These are phyloP conservation scores for Thinocorus orbignyianus DNA, from an alignment of 2,113 vertebrate genomes.

Conservation along the genomic window DNA sequence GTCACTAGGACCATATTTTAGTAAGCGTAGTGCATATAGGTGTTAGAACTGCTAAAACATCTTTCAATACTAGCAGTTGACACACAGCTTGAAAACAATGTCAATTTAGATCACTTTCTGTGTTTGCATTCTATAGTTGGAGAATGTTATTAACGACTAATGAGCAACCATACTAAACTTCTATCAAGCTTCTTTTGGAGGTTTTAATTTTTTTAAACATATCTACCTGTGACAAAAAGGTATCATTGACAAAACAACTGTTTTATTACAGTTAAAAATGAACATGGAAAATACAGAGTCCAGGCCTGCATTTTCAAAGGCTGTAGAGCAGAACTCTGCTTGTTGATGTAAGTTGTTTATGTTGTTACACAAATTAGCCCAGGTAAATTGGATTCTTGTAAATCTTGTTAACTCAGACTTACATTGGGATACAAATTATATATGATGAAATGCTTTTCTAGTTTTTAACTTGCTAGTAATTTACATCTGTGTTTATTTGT, in stretches of 20 bases:
- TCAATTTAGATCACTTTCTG: neutral
- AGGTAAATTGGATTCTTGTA: slow-evolving; percentile 18
- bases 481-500: neutral
- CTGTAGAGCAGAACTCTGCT: neutral
- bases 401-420: neutral
- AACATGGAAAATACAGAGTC: neutral
- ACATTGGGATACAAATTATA: neutral
- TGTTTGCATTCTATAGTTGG: neutral
- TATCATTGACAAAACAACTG: neutral
- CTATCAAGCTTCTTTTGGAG: accelerated
- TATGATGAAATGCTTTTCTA: neutral
- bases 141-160: neutral
- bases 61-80: neutral
- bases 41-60: neutral
- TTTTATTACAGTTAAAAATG: neutral
- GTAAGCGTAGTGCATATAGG: neutral
- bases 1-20: neutral
- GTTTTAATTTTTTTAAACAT: neutral
- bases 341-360: neutral
- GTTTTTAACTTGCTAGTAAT: neutral
- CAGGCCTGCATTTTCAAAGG: neutral
- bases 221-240: accelerated
- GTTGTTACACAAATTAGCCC: neutral
- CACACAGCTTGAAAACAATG: neutral
- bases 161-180: neutral